Conservation (phyloP, 2,113 vertebrate genomes). For the Colius striatus region DNA sequence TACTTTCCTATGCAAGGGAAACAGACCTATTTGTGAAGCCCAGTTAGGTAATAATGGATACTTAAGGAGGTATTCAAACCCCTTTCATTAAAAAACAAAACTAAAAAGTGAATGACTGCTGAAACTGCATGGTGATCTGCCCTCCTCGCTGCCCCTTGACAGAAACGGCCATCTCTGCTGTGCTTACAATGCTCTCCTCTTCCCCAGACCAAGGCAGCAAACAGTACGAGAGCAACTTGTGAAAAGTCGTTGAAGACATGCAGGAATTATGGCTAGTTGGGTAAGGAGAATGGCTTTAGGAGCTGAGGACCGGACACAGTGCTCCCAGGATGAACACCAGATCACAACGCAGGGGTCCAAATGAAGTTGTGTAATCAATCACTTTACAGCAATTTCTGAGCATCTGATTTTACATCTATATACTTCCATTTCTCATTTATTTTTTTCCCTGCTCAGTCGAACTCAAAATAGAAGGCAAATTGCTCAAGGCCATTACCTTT, state of each 20-base stretch:
- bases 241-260: neutral
- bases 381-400: neutral
- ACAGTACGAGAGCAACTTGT: neutral
- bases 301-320: neutral
- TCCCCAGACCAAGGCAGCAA: neutral
- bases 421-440: neutral
- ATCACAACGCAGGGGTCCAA: neutral
- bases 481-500: slow-evolving; percentile 83
- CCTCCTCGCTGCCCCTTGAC: neutral
- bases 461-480: slow-evolving; percentile 51
- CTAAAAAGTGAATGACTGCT: neutral
- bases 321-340: neutral
- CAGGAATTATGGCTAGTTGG: neutral
- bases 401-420: slow-evolving; percentile 20
- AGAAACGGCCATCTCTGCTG: neutral
- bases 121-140: neutral
- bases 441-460: neutral
- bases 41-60: neutral
- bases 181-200: neutral
- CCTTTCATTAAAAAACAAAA: neutral
- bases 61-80: neutral
- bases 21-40: neutral
- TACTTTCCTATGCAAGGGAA: neutral
- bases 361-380: neutral
- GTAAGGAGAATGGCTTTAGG: neutral